These are phyloP conservation scores for Emydocephalus ijimae DNA, from an alignment of 2,113 vertebrate species.

Conservation along the genomic window DNA sequence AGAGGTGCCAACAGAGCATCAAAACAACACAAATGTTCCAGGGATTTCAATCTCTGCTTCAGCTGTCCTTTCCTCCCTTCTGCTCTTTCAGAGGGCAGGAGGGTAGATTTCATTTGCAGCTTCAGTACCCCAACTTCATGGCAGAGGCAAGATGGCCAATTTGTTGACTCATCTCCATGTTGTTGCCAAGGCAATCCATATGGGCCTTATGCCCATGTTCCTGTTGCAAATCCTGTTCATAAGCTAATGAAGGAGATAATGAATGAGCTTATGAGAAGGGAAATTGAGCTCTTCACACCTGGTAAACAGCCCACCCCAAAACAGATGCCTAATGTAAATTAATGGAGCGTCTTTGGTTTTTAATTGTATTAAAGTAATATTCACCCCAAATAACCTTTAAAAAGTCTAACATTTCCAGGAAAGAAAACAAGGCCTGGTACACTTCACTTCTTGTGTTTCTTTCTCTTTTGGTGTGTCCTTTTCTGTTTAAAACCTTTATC, in stretches of 20 bases:
- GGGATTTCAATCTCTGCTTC: not conserved
- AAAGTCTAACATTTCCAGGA: not conserved
- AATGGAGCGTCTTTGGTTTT: conserved; percentile 2
- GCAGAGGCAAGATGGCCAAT: not conserved
- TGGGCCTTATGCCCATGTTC: not conserved
- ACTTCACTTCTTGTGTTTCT: not conserved
- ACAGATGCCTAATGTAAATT: conserved; percentile 23
- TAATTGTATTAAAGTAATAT: conserved; percentile 28
- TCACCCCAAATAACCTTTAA: conserved; percentile 3
- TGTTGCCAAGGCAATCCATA: not conserved
- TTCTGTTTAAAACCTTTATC: not conserved
- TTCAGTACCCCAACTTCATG: not conserved
- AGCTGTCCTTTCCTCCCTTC: not conserved
- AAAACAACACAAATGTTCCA: not conserved
- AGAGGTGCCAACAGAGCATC: not conserved
- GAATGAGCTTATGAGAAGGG: not conserved
- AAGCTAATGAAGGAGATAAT: conserved; percentile 18
- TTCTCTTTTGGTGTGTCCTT: not conserved
- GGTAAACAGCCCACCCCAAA: conserved; percentile 8
- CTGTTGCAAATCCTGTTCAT: not conserved
- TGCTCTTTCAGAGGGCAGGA: not conserved
- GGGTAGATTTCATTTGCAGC: conserved; percentile 16
- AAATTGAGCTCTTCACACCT: conserved; percentile 4
- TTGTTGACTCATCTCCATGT: not conserved
- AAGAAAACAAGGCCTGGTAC: not conserved